Conservation (phyloP, 92 coral and sea anemone genomes). For the Montipora capitata region DNA sequence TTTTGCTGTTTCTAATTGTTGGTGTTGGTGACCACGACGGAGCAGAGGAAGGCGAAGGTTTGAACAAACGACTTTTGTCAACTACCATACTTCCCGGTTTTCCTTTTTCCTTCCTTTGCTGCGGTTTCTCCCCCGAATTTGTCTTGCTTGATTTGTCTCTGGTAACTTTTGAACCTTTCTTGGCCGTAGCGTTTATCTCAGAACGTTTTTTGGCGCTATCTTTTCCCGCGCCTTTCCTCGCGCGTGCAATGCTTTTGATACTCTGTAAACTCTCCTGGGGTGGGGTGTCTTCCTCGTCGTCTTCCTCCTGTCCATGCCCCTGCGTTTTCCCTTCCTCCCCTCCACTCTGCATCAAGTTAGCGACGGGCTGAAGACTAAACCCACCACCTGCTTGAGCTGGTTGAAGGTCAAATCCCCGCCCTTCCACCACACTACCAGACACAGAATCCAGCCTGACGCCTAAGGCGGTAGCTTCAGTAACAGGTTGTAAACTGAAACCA, state of each 20-base stretch:
- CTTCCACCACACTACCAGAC: background rate
- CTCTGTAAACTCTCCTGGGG: conserved; percentile 95
- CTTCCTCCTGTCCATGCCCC: conserved; percentile 75
- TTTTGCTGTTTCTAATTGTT: conserved; percentile 77
- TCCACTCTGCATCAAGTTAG: conserved; percentile 71
- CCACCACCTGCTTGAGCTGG: conserved; percentile 62
- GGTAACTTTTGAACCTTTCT: conserved; percentile 35
- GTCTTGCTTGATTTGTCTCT: conserved; percentile 24
- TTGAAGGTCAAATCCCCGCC: conserved; percentile 59
- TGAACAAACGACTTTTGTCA: conserved; percentile 44
- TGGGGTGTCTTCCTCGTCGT: conserved; percentile 92
- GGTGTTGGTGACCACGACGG: conserved; percentile 95
- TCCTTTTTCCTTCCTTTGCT: conserved; percentile 58
- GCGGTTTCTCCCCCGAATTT: conserved; percentile 21
- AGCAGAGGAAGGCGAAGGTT: conserved; percentile 87
- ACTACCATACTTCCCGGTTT: conserved; percentile 36
- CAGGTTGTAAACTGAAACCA: conserved; percentile 31
- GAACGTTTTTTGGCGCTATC: conserved; percentile 47
- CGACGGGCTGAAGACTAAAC: conserved; percentile 73
- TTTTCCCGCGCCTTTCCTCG: conserved; percentile 78
- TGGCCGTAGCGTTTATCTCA: conserved; percentile 44
- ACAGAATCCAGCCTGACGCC: conserved; percentile 9
- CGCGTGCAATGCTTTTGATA: conserved; percentile 89
- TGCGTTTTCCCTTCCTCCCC: conserved; percentile 48
- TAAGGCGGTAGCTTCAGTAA: background rate